Percentiles rank a stretch among this genome's conserved stretches.
Evolutionary conservation across 2,113 vertebrate species (phyloP).

Genomic region (Heterotis niloticus): DNA sequence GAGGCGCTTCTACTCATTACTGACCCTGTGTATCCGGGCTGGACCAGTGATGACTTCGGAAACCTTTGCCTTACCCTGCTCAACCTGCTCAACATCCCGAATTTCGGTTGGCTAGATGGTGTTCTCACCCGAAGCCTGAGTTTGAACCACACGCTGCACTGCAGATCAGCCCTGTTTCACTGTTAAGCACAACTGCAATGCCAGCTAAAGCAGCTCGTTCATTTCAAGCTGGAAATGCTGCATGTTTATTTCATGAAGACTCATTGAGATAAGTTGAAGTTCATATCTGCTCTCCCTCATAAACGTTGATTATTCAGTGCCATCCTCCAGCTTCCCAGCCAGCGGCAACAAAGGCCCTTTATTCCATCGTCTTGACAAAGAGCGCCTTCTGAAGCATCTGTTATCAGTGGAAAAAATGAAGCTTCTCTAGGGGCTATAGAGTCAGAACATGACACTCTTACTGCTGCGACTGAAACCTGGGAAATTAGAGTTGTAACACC

Average conservation of each 20-base stretch:
- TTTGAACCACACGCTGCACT: neutral
- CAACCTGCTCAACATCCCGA: neutral
- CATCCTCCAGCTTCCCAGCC: neutral
- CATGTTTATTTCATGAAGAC: neutral
- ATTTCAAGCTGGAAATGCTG: neutral
- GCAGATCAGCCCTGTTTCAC: neutral
- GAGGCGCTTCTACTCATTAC: neutral
- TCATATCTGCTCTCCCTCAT: neutral
- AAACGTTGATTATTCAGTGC: neutral
- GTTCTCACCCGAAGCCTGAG: neutral
- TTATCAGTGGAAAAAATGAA: neutral
- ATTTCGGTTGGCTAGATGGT: neutral
- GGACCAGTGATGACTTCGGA: neutral
- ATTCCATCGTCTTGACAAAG: neutral
- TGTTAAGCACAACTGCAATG: neutral
- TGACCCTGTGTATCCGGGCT: no score
- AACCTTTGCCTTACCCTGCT: neutral
- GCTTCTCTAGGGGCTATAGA: neutral
- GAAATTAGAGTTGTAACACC: neutral
- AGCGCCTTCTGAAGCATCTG: neutral
- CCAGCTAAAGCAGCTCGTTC: neutral
- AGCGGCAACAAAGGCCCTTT: neutral
- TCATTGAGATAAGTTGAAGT: neutral
- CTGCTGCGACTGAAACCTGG: neutral
- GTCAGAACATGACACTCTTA: neutral